Conservation (phyloP, 2,888 invertebrate genomes). For the Drosophila mayaguana region DNA sequence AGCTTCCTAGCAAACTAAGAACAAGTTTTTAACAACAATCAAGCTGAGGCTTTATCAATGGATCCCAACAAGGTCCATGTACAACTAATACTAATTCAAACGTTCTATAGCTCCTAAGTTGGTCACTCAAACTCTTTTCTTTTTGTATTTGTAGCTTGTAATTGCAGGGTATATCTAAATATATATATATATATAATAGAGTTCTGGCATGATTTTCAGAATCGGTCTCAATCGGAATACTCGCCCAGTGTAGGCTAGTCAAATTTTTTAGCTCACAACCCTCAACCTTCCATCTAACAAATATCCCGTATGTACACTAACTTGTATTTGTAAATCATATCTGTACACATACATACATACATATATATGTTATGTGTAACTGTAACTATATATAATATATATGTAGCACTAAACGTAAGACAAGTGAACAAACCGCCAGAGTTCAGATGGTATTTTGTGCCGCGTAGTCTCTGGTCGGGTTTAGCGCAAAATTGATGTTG, state of each 20-base stretch:
- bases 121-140: constrained; percentile 31
- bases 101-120: constrained; percentile 58
- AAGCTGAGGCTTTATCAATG: constrained; percentile 38
- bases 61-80: constrained; percentile 4
- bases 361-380: constrained; percentile 6
- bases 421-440: constrained; percentile 81
- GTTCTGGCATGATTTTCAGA: constrained; percentile 33
- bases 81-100: constrained; percentile 14
- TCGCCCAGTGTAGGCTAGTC: constrained; percentile 61
- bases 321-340: constrained; percentile 43
- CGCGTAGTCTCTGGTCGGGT: constrained; percentile 50
- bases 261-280: constrained; percentile 33
- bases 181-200: neutral
- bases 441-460: constrained; percentile 32
- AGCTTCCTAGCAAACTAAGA: constrained; percentile 52
- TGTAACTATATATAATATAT: constrained; percentile 23
- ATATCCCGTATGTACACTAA: constrained; percentile 10
- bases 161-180: constrained; percentile 20
- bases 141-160: constrained; percentile 19
- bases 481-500: constrained; percentile 85
- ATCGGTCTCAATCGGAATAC: constrained; percentile 21
- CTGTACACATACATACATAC: constrained; percentile 12
- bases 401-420: constrained; percentile 57
- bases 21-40: constrained; percentile 33
- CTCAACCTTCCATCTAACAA: constrained; percentile 15